Base-by-base conservation (phyloP, 2,113 vertebrate genomes). In the Junco hyemalis region DNA sequence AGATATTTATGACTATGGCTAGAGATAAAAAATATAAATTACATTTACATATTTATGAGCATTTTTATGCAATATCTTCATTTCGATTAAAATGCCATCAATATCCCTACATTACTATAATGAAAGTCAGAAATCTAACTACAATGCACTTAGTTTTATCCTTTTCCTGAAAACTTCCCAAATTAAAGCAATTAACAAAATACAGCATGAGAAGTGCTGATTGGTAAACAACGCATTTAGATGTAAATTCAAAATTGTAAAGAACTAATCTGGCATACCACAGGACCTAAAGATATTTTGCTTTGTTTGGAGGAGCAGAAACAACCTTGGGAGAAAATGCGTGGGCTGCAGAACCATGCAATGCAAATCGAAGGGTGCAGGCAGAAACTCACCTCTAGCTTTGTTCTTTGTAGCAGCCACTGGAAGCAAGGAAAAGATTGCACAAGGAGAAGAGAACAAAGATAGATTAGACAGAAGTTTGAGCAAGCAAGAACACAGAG, bases 321-420 rank as follows among this genome's bases (percentile, higher is more conserved):
- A 77, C 73, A 68, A 48, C 4, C 57, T 70, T 47, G 21, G 28
- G 63, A 88, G 76, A 60, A 90, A 94, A 90, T 18, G 47, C 0
- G 5, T 53, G 60, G 89, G 85, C 90, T 96, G 95, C 94, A 95
- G 85, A 96, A 74, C 87, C 84, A 97, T 96, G 90, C 93, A 92
- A 64, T 51, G 66, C 68, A 92, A 96, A 94, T 33, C 92, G 94
- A 97, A 93, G 88, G 92, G 91, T 20, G 57, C 83, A 95, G 78
- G 88, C 81, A 88, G 42, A 91, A 96, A 97, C 98, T 98, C 97
- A 98, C 98, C 98, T 98, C 98, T 98, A 90, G 73, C 45, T 98
- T 97, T 98, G 97, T 69, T 98, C 97, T 98, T 98, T 93, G 98
- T 97, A 95, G 98, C 98, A 98, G 97, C 97, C 94, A 98, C 98